Conservation (phyloP, 2,888 invertebrate genomes). For the Drosophila buzzatii region DNA sequence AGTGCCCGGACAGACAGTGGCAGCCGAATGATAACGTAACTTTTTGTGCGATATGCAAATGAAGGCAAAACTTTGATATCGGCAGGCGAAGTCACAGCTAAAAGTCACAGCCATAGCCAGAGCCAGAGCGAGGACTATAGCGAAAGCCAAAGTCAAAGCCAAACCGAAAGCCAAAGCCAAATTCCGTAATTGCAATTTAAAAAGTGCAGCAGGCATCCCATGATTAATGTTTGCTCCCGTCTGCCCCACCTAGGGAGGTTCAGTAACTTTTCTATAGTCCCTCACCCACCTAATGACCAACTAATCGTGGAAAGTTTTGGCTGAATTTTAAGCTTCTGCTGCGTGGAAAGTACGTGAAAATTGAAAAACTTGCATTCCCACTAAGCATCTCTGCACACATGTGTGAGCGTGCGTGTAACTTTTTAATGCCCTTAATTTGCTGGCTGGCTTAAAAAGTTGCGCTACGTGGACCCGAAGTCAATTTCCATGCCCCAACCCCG, state of each 20-base stretch:
- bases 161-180: conserved; percentile 34
- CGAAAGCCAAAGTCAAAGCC: conserved; percentile 8
- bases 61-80: conserved; percentile 67
- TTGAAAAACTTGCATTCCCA: conserved; percentile 68
- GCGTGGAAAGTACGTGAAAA: conserved; percentile 64
- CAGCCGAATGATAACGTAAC: conserved; percentile 65
- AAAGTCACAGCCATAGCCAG: conserved; percentile 13
- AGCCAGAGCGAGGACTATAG: neutral
- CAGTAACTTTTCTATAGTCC: conserved; percentile 39
- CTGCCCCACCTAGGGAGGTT: conserved; percentile 20
- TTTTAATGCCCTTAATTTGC: conserved; percentile 81
- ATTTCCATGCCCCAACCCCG: conserved; percentile 44
- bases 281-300: conserved; percentile 50
- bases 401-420: conserved; percentile 52
- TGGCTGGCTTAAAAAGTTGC: conserved; percentile 74
- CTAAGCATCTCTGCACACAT: conserved; percentile 35
- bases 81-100: conserved; percentile 45
- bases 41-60: conserved; percentile 77
- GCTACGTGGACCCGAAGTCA: conserved; percentile 65
- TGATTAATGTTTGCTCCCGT: conserved; percentile 55
- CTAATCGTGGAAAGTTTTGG: conserved; percentile 70
- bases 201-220: conserved; percentile 59
- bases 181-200: conserved; percentile 62
- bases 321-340: conserved; percentile 68
- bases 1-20: conserved; percentile 11